These are phyloP conservation scores for Zosterops lateralis DNA, from an alignment of 2,113 vertebrate species.

Conservation along the genomic window DNA sequence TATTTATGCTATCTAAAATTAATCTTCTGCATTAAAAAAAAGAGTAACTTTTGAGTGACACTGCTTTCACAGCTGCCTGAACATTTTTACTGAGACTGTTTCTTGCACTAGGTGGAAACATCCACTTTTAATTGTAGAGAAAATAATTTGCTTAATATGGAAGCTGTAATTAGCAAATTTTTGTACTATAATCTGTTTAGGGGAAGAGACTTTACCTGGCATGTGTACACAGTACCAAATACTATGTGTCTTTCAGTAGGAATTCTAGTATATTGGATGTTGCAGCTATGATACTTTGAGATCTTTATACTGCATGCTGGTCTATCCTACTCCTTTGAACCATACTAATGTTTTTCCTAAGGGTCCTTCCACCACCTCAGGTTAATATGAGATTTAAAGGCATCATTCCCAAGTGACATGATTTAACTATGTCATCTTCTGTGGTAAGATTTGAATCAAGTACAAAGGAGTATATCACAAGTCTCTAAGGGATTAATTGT, in stretches of 20 bases:
- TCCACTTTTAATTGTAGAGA: not conserved
- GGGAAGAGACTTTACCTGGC: not conserved
- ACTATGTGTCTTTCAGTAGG: not conserved
- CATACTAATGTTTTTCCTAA: not conserved
- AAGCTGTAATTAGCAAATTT: not conserved
- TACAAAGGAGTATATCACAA: not conserved
- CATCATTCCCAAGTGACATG: not conserved
- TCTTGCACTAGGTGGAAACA: not conserved
- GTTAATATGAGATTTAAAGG: not conserved
- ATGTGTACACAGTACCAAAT: not conserved
- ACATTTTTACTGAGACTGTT: not conserved
- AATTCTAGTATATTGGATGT: not conserved
- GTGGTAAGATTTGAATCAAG: not conserved
- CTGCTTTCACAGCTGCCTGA: not conserved
- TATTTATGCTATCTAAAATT: not conserved
- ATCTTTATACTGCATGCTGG: not conserved
- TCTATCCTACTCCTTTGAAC: not conserved
- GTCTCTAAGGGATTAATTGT: not conserved
- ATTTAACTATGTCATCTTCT: not conserved
- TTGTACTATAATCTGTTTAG: not conserved
- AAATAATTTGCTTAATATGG: rapidly evolving
- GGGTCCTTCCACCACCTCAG: not conserved
- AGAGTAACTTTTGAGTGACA: not conserved
- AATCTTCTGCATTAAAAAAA: not conserved
- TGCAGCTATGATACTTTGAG: not conserved